Percentiles rank a stretch among this genome's conserved stretches.
Conservation (phyloP, 2,113 vertebrate genomes). For the Cyprinodon tularosa region DNA sequence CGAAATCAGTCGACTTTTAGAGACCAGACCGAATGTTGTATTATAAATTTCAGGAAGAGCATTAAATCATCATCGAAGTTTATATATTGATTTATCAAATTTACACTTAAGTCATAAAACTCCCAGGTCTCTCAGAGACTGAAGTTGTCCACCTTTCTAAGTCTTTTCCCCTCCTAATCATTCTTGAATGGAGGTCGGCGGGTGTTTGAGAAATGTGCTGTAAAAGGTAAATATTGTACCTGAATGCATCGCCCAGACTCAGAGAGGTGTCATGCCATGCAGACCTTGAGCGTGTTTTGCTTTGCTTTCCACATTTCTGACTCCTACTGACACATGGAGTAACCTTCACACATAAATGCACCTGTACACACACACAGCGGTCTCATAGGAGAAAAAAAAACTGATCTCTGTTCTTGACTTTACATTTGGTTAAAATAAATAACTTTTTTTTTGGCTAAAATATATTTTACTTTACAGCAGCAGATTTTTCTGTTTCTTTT, state of each 20-base stretch:
- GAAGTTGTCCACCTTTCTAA: constrained; percentile 43
- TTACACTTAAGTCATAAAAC: constrained; percentile 35
- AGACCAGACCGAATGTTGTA: too few species aligned
- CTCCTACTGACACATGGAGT: constrained; percentile 57
- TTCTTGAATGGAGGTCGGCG: constrained; percentile 62
- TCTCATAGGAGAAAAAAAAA: constrained; percentile 12
- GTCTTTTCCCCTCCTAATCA: constrained; percentile 65
- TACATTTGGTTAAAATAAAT: constrained; percentile 8
- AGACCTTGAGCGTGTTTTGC: constrained; percentile 57
- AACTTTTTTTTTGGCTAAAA: constrained; percentile 2
- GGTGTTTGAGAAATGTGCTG: constrained; percentile 73
- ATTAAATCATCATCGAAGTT: constrained; percentile 32
- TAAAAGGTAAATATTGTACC: constrained; percentile 76
- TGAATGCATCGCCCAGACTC: constrained; percentile 69
- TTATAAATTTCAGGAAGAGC: constrained; percentile 30
- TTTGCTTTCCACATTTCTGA: constrained; percentile 69
- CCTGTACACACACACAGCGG: constrained; percentile 25
- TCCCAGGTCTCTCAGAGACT: constrained; percentile 37
- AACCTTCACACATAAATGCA: constrained; percentile 41
- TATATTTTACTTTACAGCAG: neutral
- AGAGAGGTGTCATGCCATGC: constrained; percentile 69
- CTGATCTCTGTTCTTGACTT: constrained; percentile 37
- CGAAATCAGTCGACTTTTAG: too few species aligned
- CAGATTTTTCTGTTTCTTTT: too few species aligned
- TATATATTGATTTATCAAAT: constrained; percentile 43